Conservation (phyloP, 1,140 invertebrate species). For the Drosophila auraria region DNA sequence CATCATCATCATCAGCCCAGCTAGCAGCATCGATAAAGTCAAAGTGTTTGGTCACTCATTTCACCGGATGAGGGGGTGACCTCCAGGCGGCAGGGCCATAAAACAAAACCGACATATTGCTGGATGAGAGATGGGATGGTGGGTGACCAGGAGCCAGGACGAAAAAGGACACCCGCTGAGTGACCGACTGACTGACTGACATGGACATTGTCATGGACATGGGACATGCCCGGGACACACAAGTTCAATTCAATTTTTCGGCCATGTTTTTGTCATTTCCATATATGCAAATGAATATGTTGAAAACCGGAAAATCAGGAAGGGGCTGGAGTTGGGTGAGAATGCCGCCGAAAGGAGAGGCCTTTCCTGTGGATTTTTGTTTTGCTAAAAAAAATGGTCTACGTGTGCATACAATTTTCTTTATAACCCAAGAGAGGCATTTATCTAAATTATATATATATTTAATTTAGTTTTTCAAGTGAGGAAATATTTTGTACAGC, state of each 20-base stretch:
- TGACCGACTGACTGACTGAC: constrained; percentile 38
- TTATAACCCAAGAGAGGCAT: background rate
- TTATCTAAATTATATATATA: background rate
- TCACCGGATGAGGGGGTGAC: constrained; percentile 27
- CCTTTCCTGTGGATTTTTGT: constrained; percentile 10
- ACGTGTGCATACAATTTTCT: constrained; percentile 8
- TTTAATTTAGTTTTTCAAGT: background rate
- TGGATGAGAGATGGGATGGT: constrained; percentile 8
- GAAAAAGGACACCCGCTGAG: constrained; percentile 49
- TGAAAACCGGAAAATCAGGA: constrained; percentile 69
- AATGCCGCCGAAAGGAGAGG: background rate
- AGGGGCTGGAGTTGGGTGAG: background rate
- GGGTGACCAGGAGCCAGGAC: background rate
- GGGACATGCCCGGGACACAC: constrained; percentile 58
- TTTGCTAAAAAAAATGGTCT: background rate
- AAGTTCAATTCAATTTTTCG: constrained; percentile 82
- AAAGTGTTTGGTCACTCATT: constrained; percentile 77
- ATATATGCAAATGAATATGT: constrained; percentile 82
- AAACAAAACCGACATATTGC: constrained; percentile 65
- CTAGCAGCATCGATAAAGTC: constrained; percentile 51
- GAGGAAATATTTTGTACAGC: too few relatives aligned
- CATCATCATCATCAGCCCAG: constrained; percentile 40
- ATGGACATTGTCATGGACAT: constrained; percentile 38
- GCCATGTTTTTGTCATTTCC: constrained; percentile 81
- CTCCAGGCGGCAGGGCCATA: constrained; percentile 46